A percentile compares a stretch with the other conserved stretches of the same genome.
Conservation (phyloP, 2,113 vertebrate species). For the Isurus oxyrinchus region DNA sequence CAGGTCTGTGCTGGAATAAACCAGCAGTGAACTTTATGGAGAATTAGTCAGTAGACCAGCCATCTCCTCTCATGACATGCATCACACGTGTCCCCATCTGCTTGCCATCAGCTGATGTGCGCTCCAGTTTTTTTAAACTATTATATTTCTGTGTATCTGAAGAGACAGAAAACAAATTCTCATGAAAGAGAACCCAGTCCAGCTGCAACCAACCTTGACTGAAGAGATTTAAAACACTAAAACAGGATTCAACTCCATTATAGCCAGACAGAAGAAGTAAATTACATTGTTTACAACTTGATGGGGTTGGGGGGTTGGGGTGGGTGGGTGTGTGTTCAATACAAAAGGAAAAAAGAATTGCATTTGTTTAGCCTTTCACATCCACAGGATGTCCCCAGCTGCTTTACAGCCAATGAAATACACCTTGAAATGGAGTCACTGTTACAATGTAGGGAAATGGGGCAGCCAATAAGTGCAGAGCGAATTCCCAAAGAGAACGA, state of each 20-base stretch:
- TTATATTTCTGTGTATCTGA: not conserved
- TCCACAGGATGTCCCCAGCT: not conserved
- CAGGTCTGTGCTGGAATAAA: not conserved
- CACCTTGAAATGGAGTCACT: not conserved
- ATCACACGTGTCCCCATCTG: not conserved
- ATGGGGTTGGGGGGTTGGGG: not conserved
- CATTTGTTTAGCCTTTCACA: not conserved
- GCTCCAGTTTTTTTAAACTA: not conserved
- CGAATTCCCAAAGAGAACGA: not conserved
- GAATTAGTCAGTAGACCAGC: not conserved
- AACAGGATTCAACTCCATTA: not conserved
- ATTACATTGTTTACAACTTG: not conserved
- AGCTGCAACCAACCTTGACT: not conserved
- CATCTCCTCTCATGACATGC: not conserved
- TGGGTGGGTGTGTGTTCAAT: not conserved
- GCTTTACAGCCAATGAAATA: not conserved
- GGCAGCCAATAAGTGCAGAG: not conserved
- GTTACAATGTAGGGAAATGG: not conserved
- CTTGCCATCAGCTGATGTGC: not conserved
- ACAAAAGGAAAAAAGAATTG: not conserved
- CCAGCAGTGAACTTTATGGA: not conserved
- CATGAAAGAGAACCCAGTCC: not conserved
- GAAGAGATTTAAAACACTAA: not conserved
- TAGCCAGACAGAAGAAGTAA: not conserved
- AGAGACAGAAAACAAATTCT: not conserved